Evolutionary conservation across 2,888 invertebrate species (phyloP), one percentile per base, ranked within the genome.

Genomic region (Thecophora atra): DNA sequence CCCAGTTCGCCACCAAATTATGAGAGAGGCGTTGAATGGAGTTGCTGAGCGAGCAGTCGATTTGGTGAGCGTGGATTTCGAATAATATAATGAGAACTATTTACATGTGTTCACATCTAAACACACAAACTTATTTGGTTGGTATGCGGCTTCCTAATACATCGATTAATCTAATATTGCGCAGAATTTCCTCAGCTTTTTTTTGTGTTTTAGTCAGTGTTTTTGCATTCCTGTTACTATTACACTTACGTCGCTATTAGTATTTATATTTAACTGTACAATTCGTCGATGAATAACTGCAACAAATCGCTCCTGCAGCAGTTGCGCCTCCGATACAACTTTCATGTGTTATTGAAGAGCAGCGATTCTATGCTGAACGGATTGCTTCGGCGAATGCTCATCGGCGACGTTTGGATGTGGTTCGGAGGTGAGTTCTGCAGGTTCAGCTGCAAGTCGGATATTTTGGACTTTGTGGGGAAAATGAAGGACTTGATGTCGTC

Each of bases 331-430:
- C 37, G 44, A 74, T 74, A 73, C 72, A 74, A 75, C 52, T 80
- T 81, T 83, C 83, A 83, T 80, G 83, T 87, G 72, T 86, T 87
- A 79, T 86, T 92, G 82, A 93, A 93, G 82, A 95, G 89, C 79
- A 95, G 88, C 73, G 94, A 94, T 85, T 95, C 95, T 90, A 95
- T 95, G 88, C 95, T 95, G 89, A 95, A 95, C 67, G 95, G 95
- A 88, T 95, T 95, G 72, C 78, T 85, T 78, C 90, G 89, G 79
- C 91, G 82, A 80, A 87, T 86, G 78, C 86, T 87, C 86, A 89
- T 91, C 88, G 89, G 91, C 84, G 89, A 90, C 65, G 84, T 84
- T 73, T 84, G 84, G 52, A 70, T 65, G 24, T 70, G 64, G 30
- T 70, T 71, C 60, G 77, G 74, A 30, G 77, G 75, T 64, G 77